Base-by-base conservation (phyloP, 1,140 invertebrate species). In the Drosophila sturtevanti region DNA sequence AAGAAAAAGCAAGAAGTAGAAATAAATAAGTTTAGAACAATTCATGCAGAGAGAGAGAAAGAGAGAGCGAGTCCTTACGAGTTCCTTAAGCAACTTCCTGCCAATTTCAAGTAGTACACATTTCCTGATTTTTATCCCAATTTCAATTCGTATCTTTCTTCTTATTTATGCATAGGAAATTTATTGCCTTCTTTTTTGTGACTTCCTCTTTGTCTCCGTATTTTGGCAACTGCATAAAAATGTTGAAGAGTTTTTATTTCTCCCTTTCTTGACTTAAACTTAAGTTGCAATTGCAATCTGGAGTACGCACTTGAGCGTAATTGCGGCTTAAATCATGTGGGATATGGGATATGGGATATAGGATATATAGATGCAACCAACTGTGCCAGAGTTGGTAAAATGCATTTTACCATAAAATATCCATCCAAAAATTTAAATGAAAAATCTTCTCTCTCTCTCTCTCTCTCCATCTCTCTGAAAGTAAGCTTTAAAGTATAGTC, bases 271-370 rank as follows among this genome's bases (percentile, higher is more conserved):
- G 41, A 58, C 61, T 31, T 51, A 66, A 77, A 73, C 48, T 41
- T 63, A 71, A 86, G 78, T 72, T 66, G 64, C 79, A 82, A 75
- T 75, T 87, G 80, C 81, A 81, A 81, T 81, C 78, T 82, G 79
- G 87, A 68, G 70, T 81, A 81, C 81, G 81, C 82, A 86, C 81
- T 86, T 87, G 81, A 81, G 81, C 82, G 81, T 87, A 86, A 86
- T 86, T 87, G 81, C 72, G 67, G 68, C 70, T 48, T 48, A 48
- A 18, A 48, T 48, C 70, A 78, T 69, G 64, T 71, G 73, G 63
- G 51, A 62, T 54, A 24, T 55, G 37, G 55, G 35, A 63, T 35
- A 34, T 52, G 22, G 63, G 51, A 62, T 54, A 24, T 55, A 31
- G 55, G 35, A 63, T 35, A 34, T 52, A 24, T n/a, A 35, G 21